Base-by-base conservation (phyloP, 2,888 invertebrate genomes). In the Hemicrepidius hirtus region DNA sequence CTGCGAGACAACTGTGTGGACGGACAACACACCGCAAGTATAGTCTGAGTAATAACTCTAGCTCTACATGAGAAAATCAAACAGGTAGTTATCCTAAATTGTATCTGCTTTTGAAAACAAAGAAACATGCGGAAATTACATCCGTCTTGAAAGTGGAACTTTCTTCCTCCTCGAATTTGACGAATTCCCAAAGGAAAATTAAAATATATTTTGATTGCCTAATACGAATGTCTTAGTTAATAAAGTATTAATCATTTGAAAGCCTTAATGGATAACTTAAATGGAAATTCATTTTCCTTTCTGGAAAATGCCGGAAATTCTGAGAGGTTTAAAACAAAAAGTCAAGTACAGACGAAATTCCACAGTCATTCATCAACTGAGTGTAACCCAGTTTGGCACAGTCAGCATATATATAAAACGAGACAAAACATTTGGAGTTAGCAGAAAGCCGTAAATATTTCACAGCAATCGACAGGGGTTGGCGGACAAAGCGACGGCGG, bases 401-500 rank as follows among this genome's bases (percentile, higher is more conserved):
- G 73, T 72, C 73, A 73, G 76, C 73, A 72, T 76, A 77, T 76
- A 77, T 77, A 80, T 77, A 80, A 80, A 82, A 78, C 78, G 77
- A 78, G 81, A 81, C 81, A 80, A 80, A 81, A 80, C 80, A 79
- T 79, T 76, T 74, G 73, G 76, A 76, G 75, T 76, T 77, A 74
- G 75, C 71, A 66, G 75, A 72, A 76, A 78, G 74, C 79, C 80
- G 84, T 85, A 85, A 85, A 85, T 85, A 84, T 85, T 84, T 85
- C 82, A 84, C 77, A 78, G 78, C 80, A 83, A 84, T 85, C 84
- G 85, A 84, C 84, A 82, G 81, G 80, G 82, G 80, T 80, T 73
- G 78, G 74, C 78, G 82, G 83, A 85, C 84, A 84, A 83, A 85
- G 82, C 83, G 84, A 80, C 82, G 82, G 77, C 79, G 82, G 81